A percentile compares a stretch with the other conserved stretches of the same genome.
phyloP scores from a whole-genome alignment of 2,113 vertebrate genomes.

The Lamprotornis superbus region DNA sequence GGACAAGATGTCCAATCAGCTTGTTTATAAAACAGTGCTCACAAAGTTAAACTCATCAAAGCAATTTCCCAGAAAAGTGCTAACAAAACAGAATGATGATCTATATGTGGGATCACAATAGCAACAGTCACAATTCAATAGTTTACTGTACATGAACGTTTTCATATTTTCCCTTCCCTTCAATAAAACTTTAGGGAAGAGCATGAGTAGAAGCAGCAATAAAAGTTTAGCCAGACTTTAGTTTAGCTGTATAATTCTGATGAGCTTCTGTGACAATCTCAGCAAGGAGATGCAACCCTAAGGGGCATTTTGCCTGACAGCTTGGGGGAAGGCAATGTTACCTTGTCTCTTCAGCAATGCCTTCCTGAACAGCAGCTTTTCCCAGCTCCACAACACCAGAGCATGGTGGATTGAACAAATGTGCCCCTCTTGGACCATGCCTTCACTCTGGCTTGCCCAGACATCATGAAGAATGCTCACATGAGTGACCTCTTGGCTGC shows the following conservation, averaged over 20 bases:
- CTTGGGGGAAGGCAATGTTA: not conserved
- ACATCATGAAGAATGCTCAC: not conserved
- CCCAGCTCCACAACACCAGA: not conserved
- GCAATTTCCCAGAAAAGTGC: not conserved
- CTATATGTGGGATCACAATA: not conserved
- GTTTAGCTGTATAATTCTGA: rapidly evolving
- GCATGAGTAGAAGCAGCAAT: not conserved
- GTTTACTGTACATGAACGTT: not conserved
- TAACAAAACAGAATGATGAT: not conserved
- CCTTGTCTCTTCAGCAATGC: not conserved
- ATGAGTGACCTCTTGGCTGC: not conserved
- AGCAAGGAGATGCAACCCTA: not conserved
- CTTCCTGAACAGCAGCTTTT: not conserved
- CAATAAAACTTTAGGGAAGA: not conserved
- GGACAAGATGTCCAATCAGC: not conserved
- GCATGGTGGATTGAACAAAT: not conserved
- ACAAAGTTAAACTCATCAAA: not conserved
- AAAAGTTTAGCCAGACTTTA: not conserved
- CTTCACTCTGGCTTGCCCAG: not conserved
- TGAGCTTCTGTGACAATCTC: not conserved
- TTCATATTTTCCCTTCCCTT: not conserved
- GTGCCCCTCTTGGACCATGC: not conserved
- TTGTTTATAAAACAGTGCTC: not conserved
- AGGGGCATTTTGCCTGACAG: not conserved
- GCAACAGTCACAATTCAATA: not conserved